Percentiles rank a stretch among this genome's conserved stretches.
Conservation (phyloP, 2,888 invertebrate genomes). For the Cantharis rustica region DNA sequence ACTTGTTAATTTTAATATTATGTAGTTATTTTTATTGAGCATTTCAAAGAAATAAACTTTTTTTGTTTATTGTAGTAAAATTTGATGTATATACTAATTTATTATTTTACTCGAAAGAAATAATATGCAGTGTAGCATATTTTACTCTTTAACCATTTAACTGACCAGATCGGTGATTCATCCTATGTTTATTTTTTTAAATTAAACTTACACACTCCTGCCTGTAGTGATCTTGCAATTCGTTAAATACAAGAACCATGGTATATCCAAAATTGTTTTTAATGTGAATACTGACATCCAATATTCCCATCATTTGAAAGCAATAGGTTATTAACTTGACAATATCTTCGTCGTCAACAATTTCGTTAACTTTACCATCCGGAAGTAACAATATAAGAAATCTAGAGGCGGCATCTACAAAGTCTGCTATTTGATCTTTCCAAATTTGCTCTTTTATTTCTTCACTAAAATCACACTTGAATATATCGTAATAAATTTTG, state of each 20-base stretch:
- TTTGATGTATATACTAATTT: no score
- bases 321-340: conserved; percentile 30
- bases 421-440: conserved; percentile 15
- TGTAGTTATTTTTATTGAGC: no score
- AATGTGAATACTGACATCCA: conserved; percentile 67
- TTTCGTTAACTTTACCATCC: conserved; percentile 43
- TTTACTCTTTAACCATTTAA: no score
- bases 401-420: conserved; percentile 55
- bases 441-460: not conserved
- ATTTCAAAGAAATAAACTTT: no score
- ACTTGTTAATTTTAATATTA: no score
- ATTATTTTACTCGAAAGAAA: no score
- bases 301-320: conserved; percentile 47
- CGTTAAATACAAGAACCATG: conserved; percentile 9
- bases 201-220: conserved; percentile 22
- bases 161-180: no score
- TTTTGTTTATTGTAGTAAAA: no score
- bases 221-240: conserved; percentile 4
- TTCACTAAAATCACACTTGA: not conserved
- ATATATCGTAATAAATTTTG: not conserved
- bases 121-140: no score
- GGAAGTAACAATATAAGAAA: conserved; percentile 53
- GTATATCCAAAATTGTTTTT: conserved; percentile 63
- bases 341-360: conserved; percentile 19
- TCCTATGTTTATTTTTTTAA: not conserved